Base-by-base conservation (phyloP, 2,888 invertebrate genomes). In the Acrobasis consociella region DNA sequence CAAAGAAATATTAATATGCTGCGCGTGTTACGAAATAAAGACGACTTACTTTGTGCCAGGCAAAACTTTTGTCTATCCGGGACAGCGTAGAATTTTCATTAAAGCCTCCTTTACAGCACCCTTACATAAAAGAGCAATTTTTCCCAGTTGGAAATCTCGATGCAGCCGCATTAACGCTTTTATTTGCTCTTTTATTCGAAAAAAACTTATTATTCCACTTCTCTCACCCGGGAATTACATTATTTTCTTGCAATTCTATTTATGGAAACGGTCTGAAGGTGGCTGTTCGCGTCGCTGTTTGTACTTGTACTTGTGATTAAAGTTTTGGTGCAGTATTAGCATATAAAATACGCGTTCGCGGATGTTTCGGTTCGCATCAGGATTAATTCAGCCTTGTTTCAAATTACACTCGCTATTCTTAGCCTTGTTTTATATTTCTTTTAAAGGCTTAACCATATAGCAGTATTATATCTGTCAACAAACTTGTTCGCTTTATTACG, bases 131-230 rank as follows among this genome's bases (percentile, higher is more conserved):
- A 89, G 88, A 86, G 85, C 85, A 86, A 86, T 88, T 89, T 89
- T 86, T 86, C 82, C 83, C 84, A 83, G 83, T 82, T 79, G 85
- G 82, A 85, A 87, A 87, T 88, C 88, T 86, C 90, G 87, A 89
- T 90, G 90, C 86, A 86, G 89, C 86, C 84, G 86, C 87, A 86
- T 89, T 90, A 88, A 83, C 81, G 85, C 83, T 86, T 86, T 86
- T 87, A 89, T 89, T 90, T 88, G 85, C 80, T 85, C 83, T 85
- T 77, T 86, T 88, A 85, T 83, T 84, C 78, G 83, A 69, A 85
- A 87, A 85, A 89, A 87, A 89, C 86, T 86, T 88, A 89, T 90
- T 88, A 89, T 90, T 89, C 86, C 83, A 83, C 81, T 87, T 84
- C 83, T 81, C 81, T 86, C 82, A 83, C 80, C 80, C 83, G 76